A percentile compares a stretch with the other conserved stretches of the same genome.
Conservation (phyloP, 2,113 vertebrate species). For the Corythoichthys intestinalis region DNA sequence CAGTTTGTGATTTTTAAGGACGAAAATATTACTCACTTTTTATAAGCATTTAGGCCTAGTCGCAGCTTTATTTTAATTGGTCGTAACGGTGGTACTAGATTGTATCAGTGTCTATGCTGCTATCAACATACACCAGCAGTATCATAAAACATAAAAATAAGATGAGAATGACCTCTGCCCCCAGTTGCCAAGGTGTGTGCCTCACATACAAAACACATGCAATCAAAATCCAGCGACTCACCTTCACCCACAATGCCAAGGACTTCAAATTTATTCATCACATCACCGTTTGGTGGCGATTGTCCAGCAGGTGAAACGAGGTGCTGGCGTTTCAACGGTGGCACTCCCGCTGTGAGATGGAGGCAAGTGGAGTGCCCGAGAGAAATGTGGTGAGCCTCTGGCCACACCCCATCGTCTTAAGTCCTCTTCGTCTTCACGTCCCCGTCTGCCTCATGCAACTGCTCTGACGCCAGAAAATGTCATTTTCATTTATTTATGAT, state of each 20-base stretch:
- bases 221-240: constrained; percentile 68
- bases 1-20: no score
- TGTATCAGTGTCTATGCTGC: not conserved
- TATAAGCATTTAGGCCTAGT: no score
- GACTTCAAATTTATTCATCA: constrained; percentile 99
- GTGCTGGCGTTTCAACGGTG: constrained; percentile 66
- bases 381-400: constrained; percentile 21
- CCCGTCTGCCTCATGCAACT: constrained; percentile 6
- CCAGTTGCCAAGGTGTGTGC: not conserved
- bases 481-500: constrained; percentile 21
- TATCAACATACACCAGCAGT: not conserved
- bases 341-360: constrained; percentile 31
- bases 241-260: constrained; percentile 99
- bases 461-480: not conserved
- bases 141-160: not conserved
- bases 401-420: constrained; percentile 43
- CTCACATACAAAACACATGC: constrained; percentile 8
- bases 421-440: constrained; percentile 14
- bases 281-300: constrained; percentile 93
- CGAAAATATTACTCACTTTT: no score
- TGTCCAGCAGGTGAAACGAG: constrained; percentile 84
- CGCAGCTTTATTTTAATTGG: no score
- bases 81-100: not conserved
- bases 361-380: constrained; percentile 33
- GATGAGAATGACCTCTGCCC: not conserved